Evolutionary conservation across 2,797 vertebrate species (phyloP).

Genomic region (Triplophysa bombifrons): DNA sequence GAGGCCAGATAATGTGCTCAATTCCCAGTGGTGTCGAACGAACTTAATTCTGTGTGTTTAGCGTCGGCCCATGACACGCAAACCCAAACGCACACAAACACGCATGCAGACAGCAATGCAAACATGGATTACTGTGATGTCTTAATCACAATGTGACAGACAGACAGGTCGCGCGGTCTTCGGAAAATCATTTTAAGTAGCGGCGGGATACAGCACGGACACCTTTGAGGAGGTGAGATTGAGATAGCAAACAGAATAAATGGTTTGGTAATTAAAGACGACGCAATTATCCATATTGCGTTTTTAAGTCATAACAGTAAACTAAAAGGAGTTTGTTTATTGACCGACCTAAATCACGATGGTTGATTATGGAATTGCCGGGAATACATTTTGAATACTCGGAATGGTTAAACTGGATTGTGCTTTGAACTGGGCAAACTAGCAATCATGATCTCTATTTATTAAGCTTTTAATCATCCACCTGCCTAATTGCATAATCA

Average conservation of each 20-base stretch:
- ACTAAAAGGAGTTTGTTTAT: not conserved
- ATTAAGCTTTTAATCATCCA: conserved; percentile 81
- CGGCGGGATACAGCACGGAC: conserved; percentile 29
- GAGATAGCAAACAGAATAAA: not conserved
- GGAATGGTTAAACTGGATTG: conserved; percentile 30
- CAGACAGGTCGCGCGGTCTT: conserved; percentile 66
- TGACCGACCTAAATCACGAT: conserved; percentile 8
- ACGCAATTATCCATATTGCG: conserved; percentile 1
- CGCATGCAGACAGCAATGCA: conserved; percentile 70
- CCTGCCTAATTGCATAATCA: conserved; percentile 81
- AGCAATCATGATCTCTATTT: conserved; percentile 77
- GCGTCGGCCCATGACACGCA: conserved; percentile 70
- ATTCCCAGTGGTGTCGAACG: conserved; percentile 73
- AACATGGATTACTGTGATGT: conserved; percentile 84
- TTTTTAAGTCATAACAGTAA: not conserved
- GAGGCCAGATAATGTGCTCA: conserved; percentile 75
- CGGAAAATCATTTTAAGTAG: conserved; percentile 45
- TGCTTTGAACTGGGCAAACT: conserved; percentile 69
- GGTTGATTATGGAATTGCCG: conserved; percentile 14
- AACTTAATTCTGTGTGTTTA: conserved; percentile 81
- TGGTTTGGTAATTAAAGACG: conserved; percentile 30
- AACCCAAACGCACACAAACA: conserved; percentile 62
- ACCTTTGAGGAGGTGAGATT: conserved; percentile 29
- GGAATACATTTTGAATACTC: conserved; percentile 15
- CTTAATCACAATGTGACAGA: conserved; percentile 79